Conservation (phyloP, 2,888 invertebrate genomes). For the Tanytarsus gracilentus region DNA sequence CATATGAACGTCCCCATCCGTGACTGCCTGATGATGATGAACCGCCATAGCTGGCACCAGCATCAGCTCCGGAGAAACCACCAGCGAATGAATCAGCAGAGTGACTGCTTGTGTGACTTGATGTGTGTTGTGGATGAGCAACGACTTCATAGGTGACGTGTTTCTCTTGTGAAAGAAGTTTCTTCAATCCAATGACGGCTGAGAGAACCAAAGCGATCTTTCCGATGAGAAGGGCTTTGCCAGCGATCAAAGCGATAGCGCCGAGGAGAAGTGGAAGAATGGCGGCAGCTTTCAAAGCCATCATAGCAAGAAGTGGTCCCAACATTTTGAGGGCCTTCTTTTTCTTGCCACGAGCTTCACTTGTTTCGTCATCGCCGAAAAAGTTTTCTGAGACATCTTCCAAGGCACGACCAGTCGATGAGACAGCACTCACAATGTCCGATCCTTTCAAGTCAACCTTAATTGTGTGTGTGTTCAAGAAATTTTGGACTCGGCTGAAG, state of each 20-base stretch:
- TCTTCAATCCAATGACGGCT: constrained; percentile 75
- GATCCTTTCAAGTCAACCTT: constrained; percentile 77
- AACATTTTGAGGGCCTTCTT: constrained; percentile 71
- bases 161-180: constrained; percentile 69
- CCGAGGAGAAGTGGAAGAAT: constrained; percentile 69
- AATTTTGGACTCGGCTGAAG: constrained; percentile 60
- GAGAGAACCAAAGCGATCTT: constrained; percentile 72
- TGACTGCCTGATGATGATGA: constrained; percentile 54
- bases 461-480: constrained; percentile 70
- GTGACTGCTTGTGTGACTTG: constrained; percentile 59
- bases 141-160: constrained; percentile 84
- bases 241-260: constrained; percentile 74
- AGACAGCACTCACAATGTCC: constrained; percentile 71
- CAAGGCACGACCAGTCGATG: constrained; percentile 69
- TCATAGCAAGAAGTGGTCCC: constrained; percentile 64
- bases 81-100: constrained; percentile 52
- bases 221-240: constrained; percentile 74
- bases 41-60: constrained; percentile 48
- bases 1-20: constrained; percentile 68
- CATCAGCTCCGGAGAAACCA: constrained; percentile 45
- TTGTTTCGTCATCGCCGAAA: constrained; percentile 51
- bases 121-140: constrained; percentile 70
- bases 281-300: constrained; percentile 71
- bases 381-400: constrained; percentile 61
- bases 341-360: constrained; percentile 66